phyloP scores from a whole-genome alignment of 2,888 invertebrate genomes.

The Himalopsyche anomala region DNA sequence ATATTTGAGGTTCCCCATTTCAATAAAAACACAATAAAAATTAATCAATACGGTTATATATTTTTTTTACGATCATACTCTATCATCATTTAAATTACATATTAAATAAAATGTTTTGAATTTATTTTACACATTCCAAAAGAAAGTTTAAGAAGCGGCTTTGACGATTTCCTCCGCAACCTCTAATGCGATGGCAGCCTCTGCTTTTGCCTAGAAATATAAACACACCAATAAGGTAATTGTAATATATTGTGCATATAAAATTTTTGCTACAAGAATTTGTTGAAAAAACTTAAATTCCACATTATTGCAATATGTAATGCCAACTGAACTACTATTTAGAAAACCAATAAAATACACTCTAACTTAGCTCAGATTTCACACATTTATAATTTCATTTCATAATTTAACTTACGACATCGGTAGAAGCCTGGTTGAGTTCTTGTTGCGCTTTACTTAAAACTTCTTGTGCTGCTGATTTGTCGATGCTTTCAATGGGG shows the following conservation, averaged over 20 bases:
- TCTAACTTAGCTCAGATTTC: not conserved
- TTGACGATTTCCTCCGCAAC: constrained; percentile 95
- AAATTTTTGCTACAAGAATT: too few species aligned
- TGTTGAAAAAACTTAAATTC: too few species aligned
- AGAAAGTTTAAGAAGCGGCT: constrained; percentile 77
- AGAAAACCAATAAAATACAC: too few species aligned
- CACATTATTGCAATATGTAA: not conserved
- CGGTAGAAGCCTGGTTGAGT: constrained; percentile 86
- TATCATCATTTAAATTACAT: constrained; percentile 49
- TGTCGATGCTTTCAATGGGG: constrained; percentile 88
- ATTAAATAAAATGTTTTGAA: constrained; percentile 53
- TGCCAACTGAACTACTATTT: too few species aligned
- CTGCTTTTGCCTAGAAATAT: constrained; percentile 83
- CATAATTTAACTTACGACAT: constrained; percentile 79
- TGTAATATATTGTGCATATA: not conserved
- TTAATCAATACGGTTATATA: constrained; percentile 10
- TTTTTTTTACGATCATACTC: constrained; percentile 41
- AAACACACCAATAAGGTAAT: not conserved
- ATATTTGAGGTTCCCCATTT: not conserved
- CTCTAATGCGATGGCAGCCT: constrained; percentile 95
- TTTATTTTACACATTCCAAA: constrained; percentile 51
- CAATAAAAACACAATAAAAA: not conserved
- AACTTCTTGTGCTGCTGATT: constrained; percentile 87
- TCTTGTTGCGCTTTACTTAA: constrained; percentile 90
- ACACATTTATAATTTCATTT: not conserved